Conservation (phyloP, 2,797 vertebrate genomes). For the Girardinus metallicus region DNA sequence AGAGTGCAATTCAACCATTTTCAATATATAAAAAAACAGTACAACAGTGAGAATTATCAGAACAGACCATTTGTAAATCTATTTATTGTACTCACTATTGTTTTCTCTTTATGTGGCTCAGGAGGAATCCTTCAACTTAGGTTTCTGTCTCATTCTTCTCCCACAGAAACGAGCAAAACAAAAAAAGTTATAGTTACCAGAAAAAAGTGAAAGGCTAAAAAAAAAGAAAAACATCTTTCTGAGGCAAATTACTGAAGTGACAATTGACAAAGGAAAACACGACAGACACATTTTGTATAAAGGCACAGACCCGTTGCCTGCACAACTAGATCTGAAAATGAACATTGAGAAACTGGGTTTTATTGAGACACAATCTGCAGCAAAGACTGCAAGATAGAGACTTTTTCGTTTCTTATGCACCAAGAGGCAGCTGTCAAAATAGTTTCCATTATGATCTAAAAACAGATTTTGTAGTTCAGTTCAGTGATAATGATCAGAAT, state of each 20-base stretch:
- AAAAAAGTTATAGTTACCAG: background rate
- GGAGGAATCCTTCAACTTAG: background rate
- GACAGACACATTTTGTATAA: background rate
- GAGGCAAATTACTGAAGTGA: background rate
- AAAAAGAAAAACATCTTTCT: background rate
- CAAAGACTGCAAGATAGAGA: background rate
- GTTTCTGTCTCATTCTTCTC: background rate
- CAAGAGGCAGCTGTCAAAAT: background rate
- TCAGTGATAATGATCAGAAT: background rate
- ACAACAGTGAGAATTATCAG: conserved; percentile 2
- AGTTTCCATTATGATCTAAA: background rate
- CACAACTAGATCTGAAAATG: background rate
- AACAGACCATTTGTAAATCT: background rate
- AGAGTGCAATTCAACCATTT: background rate
- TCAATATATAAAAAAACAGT: background rate
- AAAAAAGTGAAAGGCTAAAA: background rate
- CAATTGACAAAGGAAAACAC: background rate
- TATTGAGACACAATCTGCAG: background rate
- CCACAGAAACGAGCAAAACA: background rate
- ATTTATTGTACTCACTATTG: background rate
- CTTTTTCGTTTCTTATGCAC: background rate
- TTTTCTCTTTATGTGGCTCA: background rate
- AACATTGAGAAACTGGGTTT: background rate
- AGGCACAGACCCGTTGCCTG: background rate
- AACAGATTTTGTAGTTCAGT: background rate